phyloP scores from a whole-genome alignment of 2,113 vertebrate species.

The Leptobrachium ailaonicum region DNA sequence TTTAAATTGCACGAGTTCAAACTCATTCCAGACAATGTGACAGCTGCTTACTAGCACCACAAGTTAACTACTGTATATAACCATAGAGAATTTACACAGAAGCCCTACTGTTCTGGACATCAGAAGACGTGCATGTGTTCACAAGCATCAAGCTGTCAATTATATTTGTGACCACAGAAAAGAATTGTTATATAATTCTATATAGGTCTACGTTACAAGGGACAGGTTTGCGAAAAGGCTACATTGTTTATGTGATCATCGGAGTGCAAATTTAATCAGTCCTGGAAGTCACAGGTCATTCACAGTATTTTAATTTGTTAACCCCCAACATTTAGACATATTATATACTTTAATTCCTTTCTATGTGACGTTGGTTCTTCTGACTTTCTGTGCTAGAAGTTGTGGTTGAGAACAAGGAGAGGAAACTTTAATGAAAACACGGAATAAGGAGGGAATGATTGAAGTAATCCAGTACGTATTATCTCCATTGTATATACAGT shows the following conservation, averaged over 20 bases:
- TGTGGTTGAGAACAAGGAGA: too few relatives aligned
- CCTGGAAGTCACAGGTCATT: neutral
- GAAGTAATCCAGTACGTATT: neutral
- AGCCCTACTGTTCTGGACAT: too few relatives aligned
- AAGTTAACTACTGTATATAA: too few relatives aligned
- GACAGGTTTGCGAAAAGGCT: neutral
- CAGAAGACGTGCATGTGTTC: neutral
- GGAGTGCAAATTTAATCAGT: neutral
- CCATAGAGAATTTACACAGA: too few relatives aligned
- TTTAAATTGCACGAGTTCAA: too few relatives aligned
- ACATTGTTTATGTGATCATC: neutral
- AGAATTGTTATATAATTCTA: neutral
- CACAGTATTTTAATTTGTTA: neutral
- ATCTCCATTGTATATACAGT: constrained; percentile 1
- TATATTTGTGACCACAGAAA: neutral
- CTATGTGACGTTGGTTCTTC: neutral
- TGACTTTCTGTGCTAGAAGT: too few relatives aligned
- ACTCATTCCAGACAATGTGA: too few relatives aligned
- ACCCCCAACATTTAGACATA: neutral
- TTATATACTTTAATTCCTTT: neutral
- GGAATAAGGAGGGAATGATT: neutral
- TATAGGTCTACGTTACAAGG: neutral
- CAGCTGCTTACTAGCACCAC: too few relatives aligned
- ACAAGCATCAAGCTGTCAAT: neutral
- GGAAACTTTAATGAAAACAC: too few relatives aligned